A percentile compares a stretch with the other conserved stretches of the same genome.
Evolutionary conservation across 2,113 vertebrate species (phyloP).

Genomic region (Aplodontia rufa): DNA sequence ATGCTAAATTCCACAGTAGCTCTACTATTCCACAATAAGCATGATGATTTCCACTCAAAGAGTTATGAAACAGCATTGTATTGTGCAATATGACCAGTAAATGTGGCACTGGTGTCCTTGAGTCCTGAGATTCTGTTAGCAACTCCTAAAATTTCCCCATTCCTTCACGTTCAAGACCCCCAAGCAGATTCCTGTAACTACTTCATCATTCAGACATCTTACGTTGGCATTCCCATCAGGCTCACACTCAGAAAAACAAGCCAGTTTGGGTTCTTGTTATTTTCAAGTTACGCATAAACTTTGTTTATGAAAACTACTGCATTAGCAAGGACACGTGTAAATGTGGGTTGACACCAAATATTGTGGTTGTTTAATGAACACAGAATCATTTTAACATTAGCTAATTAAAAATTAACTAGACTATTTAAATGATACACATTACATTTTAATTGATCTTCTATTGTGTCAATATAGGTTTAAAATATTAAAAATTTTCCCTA

Average conservation of each 20-base stretch:
- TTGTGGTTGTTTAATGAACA: not conserved
- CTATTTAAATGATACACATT: not conserved
- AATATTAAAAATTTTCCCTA: not conserved
- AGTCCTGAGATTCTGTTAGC: not conserved
- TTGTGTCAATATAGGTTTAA: not conserved
- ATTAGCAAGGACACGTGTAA: not conserved
- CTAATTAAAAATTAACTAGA: not conserved
- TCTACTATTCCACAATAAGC: not conserved
- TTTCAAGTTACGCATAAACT: not conserved
- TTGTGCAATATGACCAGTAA: rapidly evolving
- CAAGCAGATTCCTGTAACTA: not conserved
- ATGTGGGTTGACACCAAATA: not conserved
- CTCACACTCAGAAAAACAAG: not conserved
- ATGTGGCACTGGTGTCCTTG: not conserved
- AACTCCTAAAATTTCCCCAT: not conserved
- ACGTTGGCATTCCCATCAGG: not conserved
- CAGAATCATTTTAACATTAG: not conserved
- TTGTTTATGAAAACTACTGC: not conserved
- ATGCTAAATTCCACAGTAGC: not conserved
- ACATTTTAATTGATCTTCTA: not conserved
- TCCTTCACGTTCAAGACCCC: not conserved
- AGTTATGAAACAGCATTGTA: not conserved
- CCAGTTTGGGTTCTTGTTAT: not conserved
- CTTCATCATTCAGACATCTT: not conserved
- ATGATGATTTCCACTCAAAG: not conserved